Conservation (phyloP, 2,888 invertebrate species). For the Tridacna crocea region DNA sequence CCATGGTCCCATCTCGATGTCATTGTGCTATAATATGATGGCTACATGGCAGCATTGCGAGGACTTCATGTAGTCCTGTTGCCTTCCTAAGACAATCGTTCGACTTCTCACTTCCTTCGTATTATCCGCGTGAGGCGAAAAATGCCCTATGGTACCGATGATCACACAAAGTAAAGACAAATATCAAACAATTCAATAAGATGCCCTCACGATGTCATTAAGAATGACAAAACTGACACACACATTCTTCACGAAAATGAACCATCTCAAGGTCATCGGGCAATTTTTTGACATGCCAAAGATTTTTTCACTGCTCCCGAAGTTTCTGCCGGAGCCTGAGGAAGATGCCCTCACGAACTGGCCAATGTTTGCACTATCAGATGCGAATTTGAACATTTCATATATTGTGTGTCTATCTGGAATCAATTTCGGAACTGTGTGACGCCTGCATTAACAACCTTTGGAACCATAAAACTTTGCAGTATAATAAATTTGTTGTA, state of each 20-base stretch:
- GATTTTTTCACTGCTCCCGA: conserved; percentile 47
- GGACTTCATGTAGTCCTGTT: too few species aligned
- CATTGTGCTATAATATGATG: too few species aligned
- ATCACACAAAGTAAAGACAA: conserved; percentile 44
- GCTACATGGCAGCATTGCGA: too few species aligned
- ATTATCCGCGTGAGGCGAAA: not conserved
- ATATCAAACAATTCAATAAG: conserved; percentile 44
- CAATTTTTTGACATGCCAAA: conserved; percentile 41
- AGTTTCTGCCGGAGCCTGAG: conserved; percentile 47
- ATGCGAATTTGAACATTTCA: not conserved
- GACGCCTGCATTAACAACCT: too few species aligned
- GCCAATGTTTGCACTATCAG: conserved; percentile 38
- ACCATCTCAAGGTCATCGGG: conserved; percentile 27
- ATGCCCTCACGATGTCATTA: conserved; percentile 48
- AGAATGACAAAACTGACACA: conserved; percentile 38
- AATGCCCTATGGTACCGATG: conserved; percentile 33
- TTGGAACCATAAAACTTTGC: too few species aligned
- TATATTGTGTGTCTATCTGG: conserved; percentile 29
- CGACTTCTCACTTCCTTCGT: not conserved
- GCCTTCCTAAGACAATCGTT: too few species aligned
- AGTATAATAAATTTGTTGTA: too few species aligned
- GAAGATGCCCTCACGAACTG: conserved; percentile 36
- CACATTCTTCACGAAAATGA: conserved; percentile 43
- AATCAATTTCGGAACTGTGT: too few species aligned
- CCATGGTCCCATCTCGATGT: too few species aligned